Evolutionary conservation across 2,888 invertebrate species (phyloP), one percentile per base, ranked within the genome.

Genomic region (Eubasilissa splendida): DNA sequence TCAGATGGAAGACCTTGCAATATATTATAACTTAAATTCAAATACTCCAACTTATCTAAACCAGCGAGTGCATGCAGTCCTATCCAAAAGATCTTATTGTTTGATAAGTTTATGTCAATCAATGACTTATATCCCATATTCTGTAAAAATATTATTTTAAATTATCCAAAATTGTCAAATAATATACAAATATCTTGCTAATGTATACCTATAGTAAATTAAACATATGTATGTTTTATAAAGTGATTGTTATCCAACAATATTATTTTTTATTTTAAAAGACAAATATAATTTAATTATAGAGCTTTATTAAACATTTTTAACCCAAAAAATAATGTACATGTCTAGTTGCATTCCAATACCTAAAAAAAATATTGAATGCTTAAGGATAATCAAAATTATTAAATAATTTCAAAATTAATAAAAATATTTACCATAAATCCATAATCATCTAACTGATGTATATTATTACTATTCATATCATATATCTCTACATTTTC

Each of bases 1-100:
- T 91, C 90, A 0, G 89, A 87, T 0, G 90, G 86, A 54, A 94
- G 87, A 81, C 90, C 91, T 85, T 93, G 90, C 75, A 94, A 86
- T 50, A 92, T 90, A 85, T 94, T 94, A 84, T 90, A 91, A 68
- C 93, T 92, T 53, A 94, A 87, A 86, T 94, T 92, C 77, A 94
- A 85, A 11, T 90, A 89, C 65, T 87, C 86, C 31, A 94, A 86
- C 12, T 89, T 87, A 3, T 88, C 87, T 77, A 93, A 83, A 0
- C 91, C 90, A 0, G 88, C 86, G 85, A 94, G 93, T 0, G 93
- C 92, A 84, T 93, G 91, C 76, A 93, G 86, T 10, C 93, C 92
- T 71, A 94, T 90, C 86, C 93, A 92, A 84, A 91, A 91, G 71
- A 94, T 91, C 80, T 91, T 88, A 86, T 94, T 94, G 85, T 92